Percentiles rank a stretch among this genome's conserved stretches.
phyloP scores from a whole-genome alignment of 1,140 invertebrate genomes.

The Galleria mellonella region DNA sequence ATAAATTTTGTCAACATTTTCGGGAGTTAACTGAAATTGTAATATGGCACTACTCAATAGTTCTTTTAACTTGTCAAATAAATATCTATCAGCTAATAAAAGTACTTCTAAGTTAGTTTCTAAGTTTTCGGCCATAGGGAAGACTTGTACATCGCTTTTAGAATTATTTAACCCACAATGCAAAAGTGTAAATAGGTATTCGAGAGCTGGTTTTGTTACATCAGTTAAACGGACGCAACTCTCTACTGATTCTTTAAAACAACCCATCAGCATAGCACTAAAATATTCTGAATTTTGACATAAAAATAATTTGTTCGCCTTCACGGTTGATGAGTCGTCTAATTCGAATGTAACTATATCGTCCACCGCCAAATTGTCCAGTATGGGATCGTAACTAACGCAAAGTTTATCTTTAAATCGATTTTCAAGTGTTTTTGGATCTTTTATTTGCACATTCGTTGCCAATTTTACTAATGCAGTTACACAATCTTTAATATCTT shows the following conservation, averaged over 20 bases:
- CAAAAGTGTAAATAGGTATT: conserved; percentile 73
- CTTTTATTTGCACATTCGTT: conserved; percentile 64
- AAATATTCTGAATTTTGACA: conserved; percentile 80
- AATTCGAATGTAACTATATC: conserved; percentile 77
- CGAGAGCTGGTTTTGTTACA: conserved; percentile 73
- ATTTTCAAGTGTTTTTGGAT: conserved; percentile 63
- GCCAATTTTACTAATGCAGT: conserved; percentile 63
- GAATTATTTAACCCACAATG: conserved; percentile 65
- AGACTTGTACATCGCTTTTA: conserved; percentile 43
- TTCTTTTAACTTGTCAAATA: conserved; percentile 76
- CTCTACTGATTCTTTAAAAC: conserved; percentile 79
- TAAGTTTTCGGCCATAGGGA: conserved; percentile 68
- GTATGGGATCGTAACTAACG: conserved; percentile 51
- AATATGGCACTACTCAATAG: conserved; percentile 73
- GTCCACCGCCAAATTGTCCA: conserved; percentile 45
- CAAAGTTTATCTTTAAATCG: conserved; percentile 51
- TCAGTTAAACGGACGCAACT: conserved; percentile 74
- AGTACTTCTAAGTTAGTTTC: conserved; percentile 79
- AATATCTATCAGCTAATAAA: conserved; percentile 78
- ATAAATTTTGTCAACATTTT: conserved; percentile 72
- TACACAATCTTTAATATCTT: conserved; percentile 56
- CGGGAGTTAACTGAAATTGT: conserved; percentile 59
- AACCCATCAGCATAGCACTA: conserved; percentile 78
- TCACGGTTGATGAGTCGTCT: conserved; percentile 77
- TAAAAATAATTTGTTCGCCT: conserved; percentile 76